These are phyloP conservation scores for Tautogolabrus adspersus DNA, from an alignment of 2,113 vertebrate genomes.

Conservation along the genomic window DNA sequence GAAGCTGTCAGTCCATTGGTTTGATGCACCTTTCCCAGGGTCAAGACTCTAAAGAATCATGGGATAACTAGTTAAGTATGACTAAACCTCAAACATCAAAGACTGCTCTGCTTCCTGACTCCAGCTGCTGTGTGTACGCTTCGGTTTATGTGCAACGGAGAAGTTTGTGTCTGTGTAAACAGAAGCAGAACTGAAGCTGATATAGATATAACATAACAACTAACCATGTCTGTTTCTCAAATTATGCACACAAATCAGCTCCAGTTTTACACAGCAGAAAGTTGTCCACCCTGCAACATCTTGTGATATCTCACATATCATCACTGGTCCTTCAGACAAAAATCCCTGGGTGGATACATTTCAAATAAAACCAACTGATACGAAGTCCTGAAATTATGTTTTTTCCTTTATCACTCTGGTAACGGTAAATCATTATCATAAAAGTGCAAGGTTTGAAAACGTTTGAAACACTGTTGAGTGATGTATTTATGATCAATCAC, in stretches of 20 bases:
- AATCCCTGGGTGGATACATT: too few relatives aligned
- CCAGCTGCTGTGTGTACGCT: constrained; percentile 17
- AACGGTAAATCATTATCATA: too few relatives aligned
- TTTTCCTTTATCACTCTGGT: too few relatives aligned
- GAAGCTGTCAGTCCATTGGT: constrained; percentile 38
- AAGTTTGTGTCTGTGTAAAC: constrained; percentile 10
- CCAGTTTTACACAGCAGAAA: neutral
- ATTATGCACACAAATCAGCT: neutral
- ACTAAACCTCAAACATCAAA: constrained; percentile 43
- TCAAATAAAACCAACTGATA: too few relatives aligned
- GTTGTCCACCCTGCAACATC: neutral
- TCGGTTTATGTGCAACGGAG: constrained; percentile 20
- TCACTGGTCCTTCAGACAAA: neutral
- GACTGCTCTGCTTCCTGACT: constrained; percentile 21
- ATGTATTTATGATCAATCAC: too few relatives aligned
- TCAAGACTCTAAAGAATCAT: constrained; percentile 37
- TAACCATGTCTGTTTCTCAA: neutral
- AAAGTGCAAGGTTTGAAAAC: too few relatives aligned
- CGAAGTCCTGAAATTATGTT: too few relatives aligned
- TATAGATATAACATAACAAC: neutral
- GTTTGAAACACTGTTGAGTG: too few relatives aligned
- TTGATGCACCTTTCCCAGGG: constrained; percentile 29
- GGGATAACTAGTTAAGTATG: constrained; percentile 37
- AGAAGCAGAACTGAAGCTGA: neutral
- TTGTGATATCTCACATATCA: neutral